phyloP scores from a whole-genome alignment of 2,888 invertebrate species.

The Blera fallax region DNA sequence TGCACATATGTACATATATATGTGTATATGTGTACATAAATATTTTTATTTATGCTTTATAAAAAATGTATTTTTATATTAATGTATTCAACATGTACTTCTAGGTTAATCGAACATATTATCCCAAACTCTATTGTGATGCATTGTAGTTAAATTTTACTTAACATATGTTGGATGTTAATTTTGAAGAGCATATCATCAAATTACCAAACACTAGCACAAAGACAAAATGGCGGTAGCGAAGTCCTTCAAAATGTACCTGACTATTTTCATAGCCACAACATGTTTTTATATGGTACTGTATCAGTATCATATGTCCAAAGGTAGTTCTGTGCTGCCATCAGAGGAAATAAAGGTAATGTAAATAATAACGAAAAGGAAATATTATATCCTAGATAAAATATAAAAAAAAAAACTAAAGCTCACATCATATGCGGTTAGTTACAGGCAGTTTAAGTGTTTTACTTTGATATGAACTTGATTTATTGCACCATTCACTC shows the following conservation, averaged over 20 bases:
- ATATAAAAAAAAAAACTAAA: neutral
- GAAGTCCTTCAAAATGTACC: slow-evolving; percentile 86
- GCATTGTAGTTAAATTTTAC: slow-evolving; percentile 10
- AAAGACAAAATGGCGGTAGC: slow-evolving; percentile 81
- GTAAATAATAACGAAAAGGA: neutral
- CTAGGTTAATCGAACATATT: neutral
- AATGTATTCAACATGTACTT: neutral
- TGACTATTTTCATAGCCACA: slow-evolving; percentile 85
- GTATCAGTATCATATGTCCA: slow-evolving; percentile 86
- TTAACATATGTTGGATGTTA: slow-evolving; percentile 16
- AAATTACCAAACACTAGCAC: slow-evolving; percentile 11
- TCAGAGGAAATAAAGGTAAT: slow-evolving; percentile 80
- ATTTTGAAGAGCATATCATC: neutral
- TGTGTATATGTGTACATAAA: neutral
- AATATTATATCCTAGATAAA: neutral
- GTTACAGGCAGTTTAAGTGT: slow-evolving; percentile 27
- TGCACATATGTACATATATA: too few species aligned
- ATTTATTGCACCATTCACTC: slow-evolving; percentile 53
- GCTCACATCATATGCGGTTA: slow-evolving; percentile 4
- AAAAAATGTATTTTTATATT: neutral
- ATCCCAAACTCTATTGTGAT: slow-evolving; percentile 20
- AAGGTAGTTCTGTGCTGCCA: slow-evolving; percentile 81
- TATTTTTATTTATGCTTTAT: neutral
- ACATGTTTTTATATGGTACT: slow-evolving; percentile 84
- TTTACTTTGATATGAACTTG: slow-evolving; percentile 15